Evolutionary conservation across 2,113 vertebrate genomes (phyloP).

Genomic region (Atlantisia rogersi): DNA sequence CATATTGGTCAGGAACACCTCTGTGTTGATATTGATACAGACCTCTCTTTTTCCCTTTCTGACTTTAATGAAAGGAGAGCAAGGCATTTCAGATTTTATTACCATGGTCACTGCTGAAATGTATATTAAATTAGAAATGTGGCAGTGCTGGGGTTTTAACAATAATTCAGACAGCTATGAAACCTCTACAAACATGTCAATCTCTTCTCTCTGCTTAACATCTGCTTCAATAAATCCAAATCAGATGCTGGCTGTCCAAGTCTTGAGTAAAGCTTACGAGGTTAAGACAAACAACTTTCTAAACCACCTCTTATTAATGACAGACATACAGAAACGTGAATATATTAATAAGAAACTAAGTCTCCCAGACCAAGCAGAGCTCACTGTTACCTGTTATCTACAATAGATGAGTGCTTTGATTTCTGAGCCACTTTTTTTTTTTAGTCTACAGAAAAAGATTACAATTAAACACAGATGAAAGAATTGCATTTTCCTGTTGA

Average conservation of each 20-base stretch:
- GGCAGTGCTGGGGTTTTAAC: background rate
- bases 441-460: background rate
- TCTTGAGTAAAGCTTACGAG: background rate
- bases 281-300: background rate
- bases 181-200: background rate
- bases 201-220: background rate
- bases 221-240: conserved; percentile 25
- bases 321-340: background rate
- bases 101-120: background rate
- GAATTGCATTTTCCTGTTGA: background rate
- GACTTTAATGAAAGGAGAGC: conserved; percentile 2
- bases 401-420: accelerated
- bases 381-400: background rate
- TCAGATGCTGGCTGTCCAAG: background rate
- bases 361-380: background rate
- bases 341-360: background rate
- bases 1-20: background rate
- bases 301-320: background rate
- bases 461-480: background rate
- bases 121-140: conserved; percentile 26
- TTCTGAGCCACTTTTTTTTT: background rate
- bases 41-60: background rate
- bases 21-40: background rate
- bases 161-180: conserved; percentile 24
- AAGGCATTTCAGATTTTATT: conserved; percentile 48